Evolutionary conservation across 2,888 invertebrate genomes (phyloP).

Genomic region (Prosopocoilus inquinatus): DNA sequence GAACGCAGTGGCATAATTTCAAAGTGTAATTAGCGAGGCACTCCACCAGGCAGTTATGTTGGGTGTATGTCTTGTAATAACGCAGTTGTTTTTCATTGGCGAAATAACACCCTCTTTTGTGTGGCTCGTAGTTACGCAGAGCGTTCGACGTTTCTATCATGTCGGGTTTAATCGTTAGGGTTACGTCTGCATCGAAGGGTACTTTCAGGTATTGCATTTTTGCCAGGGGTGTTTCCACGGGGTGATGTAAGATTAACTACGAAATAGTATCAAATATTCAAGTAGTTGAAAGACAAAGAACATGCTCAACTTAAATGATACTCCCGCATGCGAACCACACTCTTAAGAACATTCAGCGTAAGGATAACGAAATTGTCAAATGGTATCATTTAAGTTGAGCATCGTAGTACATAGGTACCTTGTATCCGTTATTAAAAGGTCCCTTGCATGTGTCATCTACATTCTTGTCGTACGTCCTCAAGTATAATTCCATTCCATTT

Average conservation of each 20-base stretch:
- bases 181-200: conserved; percentile 68
- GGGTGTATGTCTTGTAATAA: conserved; percentile 69
- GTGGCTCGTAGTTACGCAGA: conserved; percentile 61
- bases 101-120: conserved; percentile 68
- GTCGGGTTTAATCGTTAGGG: conserved; percentile 70
- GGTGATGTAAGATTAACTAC: conserved; percentile 66
- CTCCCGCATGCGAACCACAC: too few species aligned
- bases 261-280: too few species aligned
- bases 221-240: conserved; percentile 66
- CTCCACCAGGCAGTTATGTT: conserved; percentile 72
- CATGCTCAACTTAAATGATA: too few species aligned
- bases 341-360: too few species aligned
- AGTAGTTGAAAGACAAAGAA: too few species aligned
- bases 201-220: conserved; percentile 70
- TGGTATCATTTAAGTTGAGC: too few species aligned
- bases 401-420: conserved; percentile 62
- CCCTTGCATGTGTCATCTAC: conserved; percentile 70
- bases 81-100: conserved; percentile 62
- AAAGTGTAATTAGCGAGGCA: conserved; percentile 68
- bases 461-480: conserved; percentile 60
- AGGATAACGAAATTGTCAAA: too few species aligned
- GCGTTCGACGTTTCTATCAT: conserved; percentile 73
- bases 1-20: conserved; percentile 64
- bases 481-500: conserved; percentile 62
- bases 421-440: conserved; percentile 46